These are phyloP conservation scores for Drosophila bunnanda DNA, from an alignment of 2,888 invertebrate species.

Conservation along the genomic window DNA sequence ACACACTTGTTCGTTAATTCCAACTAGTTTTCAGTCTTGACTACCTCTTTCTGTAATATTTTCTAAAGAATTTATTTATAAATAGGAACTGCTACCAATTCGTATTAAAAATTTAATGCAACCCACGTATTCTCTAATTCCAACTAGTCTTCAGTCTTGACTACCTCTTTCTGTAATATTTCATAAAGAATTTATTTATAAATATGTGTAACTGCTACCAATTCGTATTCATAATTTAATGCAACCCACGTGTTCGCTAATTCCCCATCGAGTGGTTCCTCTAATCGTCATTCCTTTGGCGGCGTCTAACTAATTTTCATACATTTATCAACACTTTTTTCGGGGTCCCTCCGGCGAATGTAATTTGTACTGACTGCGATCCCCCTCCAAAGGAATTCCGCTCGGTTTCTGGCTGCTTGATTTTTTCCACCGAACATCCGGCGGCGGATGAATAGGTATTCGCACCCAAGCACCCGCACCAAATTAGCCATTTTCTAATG, in stretches of 20 bases:
- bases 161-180: background rate
- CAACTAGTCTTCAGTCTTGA: background rate
- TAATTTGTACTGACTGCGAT: slow-evolving; percentile 54
- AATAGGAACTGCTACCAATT: too few species aligned
- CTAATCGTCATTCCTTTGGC: slow-evolving; percentile 32
- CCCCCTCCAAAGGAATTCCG: slow-evolving; percentile 8
- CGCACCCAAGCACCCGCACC: slow-evolving; percentile 23
- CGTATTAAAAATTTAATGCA: too few species aligned
- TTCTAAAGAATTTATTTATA: too few species aligned
- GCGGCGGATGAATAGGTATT: slow-evolving; percentile 51
- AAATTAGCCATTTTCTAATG: slow-evolving; percentile 63
- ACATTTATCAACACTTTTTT: slow-evolving; percentile 54
- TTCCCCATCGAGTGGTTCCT: slow-evolving; percentile 3
- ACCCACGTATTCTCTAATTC: too few species aligned
- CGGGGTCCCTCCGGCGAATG: slow-evolving; percentile 45
- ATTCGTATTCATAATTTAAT: background rate
- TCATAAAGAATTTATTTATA: background rate
- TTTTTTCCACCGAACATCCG: slow-evolving; percentile 44
- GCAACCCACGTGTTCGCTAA: background rate
- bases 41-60: background rate
- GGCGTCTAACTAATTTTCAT: slow-evolving; percentile 37
- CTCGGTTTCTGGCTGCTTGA: slow-evolving; percentile 30
- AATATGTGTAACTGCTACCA: background rate
- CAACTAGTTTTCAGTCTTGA: background rate
- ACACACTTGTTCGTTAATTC: too few species aligned